Conservation (phyloP, 1,140 invertebrate genomes). For the Drosophila navojoa region DNA sequence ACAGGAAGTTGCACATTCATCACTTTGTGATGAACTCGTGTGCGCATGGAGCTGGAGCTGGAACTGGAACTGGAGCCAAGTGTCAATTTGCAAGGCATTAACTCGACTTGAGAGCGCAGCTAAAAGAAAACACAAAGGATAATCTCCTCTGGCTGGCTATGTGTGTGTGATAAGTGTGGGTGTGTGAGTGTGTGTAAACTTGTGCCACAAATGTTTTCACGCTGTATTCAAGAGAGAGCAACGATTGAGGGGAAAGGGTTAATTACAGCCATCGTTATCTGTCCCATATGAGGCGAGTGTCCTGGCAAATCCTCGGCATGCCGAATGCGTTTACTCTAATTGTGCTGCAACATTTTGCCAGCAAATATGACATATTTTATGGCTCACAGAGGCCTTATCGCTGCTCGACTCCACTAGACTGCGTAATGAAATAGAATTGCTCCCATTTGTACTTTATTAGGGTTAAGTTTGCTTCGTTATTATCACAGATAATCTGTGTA, state of each 20-base stretch:
- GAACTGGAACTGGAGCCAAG: slow-evolving; percentile 34
- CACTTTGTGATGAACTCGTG: slow-evolving; percentile 69
- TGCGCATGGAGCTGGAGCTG: slow-evolving; percentile 1
- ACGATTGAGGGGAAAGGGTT: slow-evolving; percentile 31
- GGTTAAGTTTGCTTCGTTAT: slow-evolving; percentile 66
- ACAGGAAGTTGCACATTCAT: slow-evolving; percentile 81
- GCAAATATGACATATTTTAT: slow-evolving; percentile 79
- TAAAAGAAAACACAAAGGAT: slow-evolving; percentile 3
- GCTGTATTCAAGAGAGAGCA: slow-evolving; percentile 16
- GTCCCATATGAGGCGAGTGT: slow-evolving; percentile 47
- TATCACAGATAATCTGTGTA: slow-evolving; percentile 55
- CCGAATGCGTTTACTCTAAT: slow-evolving; percentile 72
- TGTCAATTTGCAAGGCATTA: slow-evolving; percentile 80
- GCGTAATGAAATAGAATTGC: slow-evolving; percentile 80
- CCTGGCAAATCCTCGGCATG: slow-evolving; percentile 21
- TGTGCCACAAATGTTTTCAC: slow-evolving; percentile 64
- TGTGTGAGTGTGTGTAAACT: slow-evolving; percentile 22
- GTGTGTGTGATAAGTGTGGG: not conserved
- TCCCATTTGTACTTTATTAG: slow-evolving; percentile 82
- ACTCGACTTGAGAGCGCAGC: slow-evolving; percentile 25
- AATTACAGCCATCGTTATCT: slow-evolving; percentile 51
- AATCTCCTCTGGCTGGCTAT: not conserved
- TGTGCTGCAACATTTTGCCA: slow-evolving; percentile 50
- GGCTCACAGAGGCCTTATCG: slow-evolving; percentile 59
- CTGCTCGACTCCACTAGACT: not conserved